phyloP scores from a whole-genome alignment of 2,888 invertebrate genomes.

The Icerya purchasi region DNA sequence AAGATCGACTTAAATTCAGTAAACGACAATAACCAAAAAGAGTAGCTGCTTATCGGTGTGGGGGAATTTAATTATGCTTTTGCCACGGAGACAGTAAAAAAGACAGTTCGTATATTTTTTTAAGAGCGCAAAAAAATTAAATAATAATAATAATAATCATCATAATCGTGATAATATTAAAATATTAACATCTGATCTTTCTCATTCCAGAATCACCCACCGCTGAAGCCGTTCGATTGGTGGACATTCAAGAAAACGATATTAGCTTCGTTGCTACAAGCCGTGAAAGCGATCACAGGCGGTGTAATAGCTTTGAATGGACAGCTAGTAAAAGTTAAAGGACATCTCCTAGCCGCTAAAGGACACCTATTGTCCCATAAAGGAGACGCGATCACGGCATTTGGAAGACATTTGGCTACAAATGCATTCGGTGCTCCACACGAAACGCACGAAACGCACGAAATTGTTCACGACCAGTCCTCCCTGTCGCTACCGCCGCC shows the following conservation, averaged over 20 bases:
- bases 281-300: conserved; percentile 69
- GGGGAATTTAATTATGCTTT: no score
- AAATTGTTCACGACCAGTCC: conserved; percentile 3
- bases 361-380: conserved; percentile 39
- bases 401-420: conserved; percentile 57
- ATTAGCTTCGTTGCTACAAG: conserved; percentile 60
- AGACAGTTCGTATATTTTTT: no score
- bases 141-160: no score
- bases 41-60: no score
- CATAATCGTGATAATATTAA: no score
- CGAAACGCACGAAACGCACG: conserved; percentile 3
- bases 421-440: conserved; percentile 36
- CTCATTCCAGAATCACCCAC: conserved; percentile 20
- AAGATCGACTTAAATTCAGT: no score
- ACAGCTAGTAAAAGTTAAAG: conserved; percentile 65
- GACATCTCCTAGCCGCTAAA: conserved; percentile 39
- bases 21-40: no score
- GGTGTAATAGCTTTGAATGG: conserved; percentile 73
- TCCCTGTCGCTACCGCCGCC: background rate
- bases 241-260: conserved; percentile 65
- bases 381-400: conserved; percentile 55
- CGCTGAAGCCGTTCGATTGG: conserved; percentile 32
- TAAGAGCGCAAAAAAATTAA: no score
- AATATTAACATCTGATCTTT: no score
- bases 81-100: no score